Conservation (phyloP, 1,140 invertebrate species). For the Eupristina koningsbergeri region DNA sequence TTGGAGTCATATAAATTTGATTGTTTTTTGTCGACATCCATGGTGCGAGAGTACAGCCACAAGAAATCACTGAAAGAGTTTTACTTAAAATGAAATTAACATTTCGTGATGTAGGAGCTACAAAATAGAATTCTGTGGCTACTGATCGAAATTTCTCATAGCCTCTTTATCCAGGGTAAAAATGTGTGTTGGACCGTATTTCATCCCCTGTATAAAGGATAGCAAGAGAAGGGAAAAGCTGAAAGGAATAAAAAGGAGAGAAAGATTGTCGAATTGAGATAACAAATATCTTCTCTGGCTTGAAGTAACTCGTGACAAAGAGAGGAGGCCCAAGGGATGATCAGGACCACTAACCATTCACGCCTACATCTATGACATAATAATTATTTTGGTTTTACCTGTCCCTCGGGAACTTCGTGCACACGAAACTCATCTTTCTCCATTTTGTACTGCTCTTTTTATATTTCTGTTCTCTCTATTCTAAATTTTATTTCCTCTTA, state of each 20-base stretch:
- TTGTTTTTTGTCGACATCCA: neutral
- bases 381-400: too few relatives aligned
- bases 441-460: neutral
- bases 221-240: neutral
- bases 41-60: neutral
- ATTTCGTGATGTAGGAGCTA: neutral
- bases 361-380: too few relatives aligned
- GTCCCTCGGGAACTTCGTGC: neutral
- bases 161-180: neutral
- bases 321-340: too few relatives aligned
- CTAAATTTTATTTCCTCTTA: neutral
- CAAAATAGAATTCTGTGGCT: neutral
- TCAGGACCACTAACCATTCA: too few relatives aligned
- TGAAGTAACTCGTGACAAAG: constrained; percentile 34
- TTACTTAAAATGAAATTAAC: constrained; percentile 32
- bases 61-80: constrained; percentile 1
- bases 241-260: too few relatives aligned
- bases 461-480: neutral
- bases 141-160: neutral
- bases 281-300: neutral
- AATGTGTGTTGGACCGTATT: neutral
- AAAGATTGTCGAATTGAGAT: neutral
- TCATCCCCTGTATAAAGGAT: neutral
- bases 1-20: neutral
- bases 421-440: too few relatives aligned